These are phyloP conservation scores for Clavelina lepadiformis DNA, from an alignment of 23 tunicate species.

Conservation along the genomic window DNA sequence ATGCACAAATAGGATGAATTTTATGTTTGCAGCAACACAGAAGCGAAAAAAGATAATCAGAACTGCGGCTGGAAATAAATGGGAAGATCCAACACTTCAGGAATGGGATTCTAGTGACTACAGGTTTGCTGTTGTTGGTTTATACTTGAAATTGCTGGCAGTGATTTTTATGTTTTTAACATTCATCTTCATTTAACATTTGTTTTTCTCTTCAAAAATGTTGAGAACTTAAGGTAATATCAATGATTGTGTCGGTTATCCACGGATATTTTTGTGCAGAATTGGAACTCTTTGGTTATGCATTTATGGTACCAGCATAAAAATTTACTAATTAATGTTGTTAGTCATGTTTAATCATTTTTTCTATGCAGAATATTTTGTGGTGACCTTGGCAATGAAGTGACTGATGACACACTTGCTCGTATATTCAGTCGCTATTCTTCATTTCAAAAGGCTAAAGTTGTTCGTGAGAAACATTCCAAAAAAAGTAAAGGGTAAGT, in stretches of 20 bases:
- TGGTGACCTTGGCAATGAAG: constrained; percentile 98
- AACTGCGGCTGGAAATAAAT: constrained; percentile 85
- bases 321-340: no score
- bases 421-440: constrained; percentile 78
- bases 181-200: no score
- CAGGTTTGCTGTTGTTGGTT: constrained; percentile 64
- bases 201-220: not conserved
- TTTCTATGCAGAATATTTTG: constrained; percentile 90
- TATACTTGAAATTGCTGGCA: no score
- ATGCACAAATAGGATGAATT: no score
- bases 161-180: no score
- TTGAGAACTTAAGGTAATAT: not conserved
- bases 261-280: no score
- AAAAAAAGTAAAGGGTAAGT: constrained; percentile 81
- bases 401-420: constrained; percentile 85
- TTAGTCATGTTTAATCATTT: no score
- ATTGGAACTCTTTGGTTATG: no score
- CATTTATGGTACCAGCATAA: no score
- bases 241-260: no score
- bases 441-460: constrained; percentile 90
- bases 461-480: constrained; percentile 76
- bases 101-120: constrained; percentile 96
- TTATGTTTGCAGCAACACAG: not conserved
- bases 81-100: constrained; percentile 80
- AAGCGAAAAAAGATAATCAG: constrained; percentile 71